These are phyloP conservation scores for Buteo buteo DNA, from an alignment of 2,113 vertebrate genomes.

Conservation along the genomic window DNA sequence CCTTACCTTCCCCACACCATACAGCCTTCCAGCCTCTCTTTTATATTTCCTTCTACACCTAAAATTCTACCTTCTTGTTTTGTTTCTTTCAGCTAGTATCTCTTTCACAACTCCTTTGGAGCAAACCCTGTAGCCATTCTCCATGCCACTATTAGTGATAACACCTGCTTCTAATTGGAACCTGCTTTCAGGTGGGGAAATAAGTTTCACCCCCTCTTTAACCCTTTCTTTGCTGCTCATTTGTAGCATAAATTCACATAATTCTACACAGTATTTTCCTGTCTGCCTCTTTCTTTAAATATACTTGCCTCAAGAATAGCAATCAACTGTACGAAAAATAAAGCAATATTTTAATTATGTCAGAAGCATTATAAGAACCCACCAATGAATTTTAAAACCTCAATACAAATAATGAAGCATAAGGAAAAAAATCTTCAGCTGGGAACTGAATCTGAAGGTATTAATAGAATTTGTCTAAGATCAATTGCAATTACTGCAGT, in stretches of 20 bases:
- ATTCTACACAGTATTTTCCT: not conserved
- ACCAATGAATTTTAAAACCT: not conserved
- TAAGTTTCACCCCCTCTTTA: not conserved
- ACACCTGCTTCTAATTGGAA: not conserved
- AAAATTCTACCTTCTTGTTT: not conserved
- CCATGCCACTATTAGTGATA: not conserved
- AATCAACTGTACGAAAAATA: not conserved
- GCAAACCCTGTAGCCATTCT: not conserved
- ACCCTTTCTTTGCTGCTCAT: not conserved
- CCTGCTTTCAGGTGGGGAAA: not conserved
- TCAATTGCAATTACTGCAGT: not conserved
- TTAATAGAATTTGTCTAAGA: not conserved
- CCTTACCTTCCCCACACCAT: not conserved
- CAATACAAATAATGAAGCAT: not conserved
- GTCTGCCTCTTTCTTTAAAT: not conserved
- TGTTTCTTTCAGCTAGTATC: not conserved
- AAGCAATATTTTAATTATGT: not conserved
- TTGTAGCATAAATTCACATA: not conserved
- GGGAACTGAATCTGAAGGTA: not conserved
- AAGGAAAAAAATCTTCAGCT: not conserved
- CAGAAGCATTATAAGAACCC: not conserved
- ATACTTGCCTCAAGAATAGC: not conserved
- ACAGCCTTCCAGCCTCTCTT: not conserved
- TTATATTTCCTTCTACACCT: not conserved
- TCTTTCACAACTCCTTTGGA: not conserved